Conservation (phyloP, 2,797 vertebrate species). For the Vipera ursinii region DNA sequence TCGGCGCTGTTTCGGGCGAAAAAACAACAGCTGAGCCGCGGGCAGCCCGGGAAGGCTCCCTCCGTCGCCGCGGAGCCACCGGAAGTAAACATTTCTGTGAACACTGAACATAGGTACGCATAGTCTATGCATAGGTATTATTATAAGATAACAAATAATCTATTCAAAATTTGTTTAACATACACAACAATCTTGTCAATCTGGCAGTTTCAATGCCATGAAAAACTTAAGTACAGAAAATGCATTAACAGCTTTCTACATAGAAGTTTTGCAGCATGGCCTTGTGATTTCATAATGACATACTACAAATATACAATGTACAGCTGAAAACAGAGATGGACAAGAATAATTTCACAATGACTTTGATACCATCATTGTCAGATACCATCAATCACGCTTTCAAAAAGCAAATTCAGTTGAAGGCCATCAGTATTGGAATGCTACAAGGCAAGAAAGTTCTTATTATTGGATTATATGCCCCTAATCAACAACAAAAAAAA, state of each 20-base stretch:
- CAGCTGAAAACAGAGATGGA: background rate
- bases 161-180: background rate
- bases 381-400: background rate
- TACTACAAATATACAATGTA: background rate
- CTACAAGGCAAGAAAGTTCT: too few species aligned
- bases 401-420: background rate
- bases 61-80: too few species aligned
- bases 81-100: conserved; percentile 42
- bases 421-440: background rate
- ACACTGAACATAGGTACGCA: conserved; percentile 3
- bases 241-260: background rate
- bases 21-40: too few species aligned
- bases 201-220: background rate
- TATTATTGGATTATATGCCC: too few species aligned
- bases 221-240: background rate
- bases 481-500: too few species aligned
- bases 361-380: background rate
- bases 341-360: background rate
- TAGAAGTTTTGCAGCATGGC: background rate
- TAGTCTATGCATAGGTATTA: accelerated
- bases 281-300: background rate
- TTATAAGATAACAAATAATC: background rate
- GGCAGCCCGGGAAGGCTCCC: too few species aligned
- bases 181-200: background rate
- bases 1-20: too few species aligned